Evolutionary conservation across 2,113 vertebrate species (phyloP), one percentile per base, ranked within the genome.

Genomic region (Eurystomus gularis): DNA sequence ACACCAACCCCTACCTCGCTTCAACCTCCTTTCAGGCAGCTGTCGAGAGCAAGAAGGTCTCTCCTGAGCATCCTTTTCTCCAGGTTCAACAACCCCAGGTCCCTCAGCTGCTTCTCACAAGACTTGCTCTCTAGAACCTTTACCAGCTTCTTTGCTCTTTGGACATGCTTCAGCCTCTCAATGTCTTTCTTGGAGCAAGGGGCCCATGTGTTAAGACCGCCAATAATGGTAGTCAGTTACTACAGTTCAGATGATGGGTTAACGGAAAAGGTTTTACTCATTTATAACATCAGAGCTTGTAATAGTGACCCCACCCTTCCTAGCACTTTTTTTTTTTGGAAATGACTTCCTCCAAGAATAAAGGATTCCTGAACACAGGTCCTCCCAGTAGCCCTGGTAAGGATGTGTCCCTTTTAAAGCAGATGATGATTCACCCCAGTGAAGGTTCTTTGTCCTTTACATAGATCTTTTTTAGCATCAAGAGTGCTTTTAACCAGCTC

Each of bases 311-410:
- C 37, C 79, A 72, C 92, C 90, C 62, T 97, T 97, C 92, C 96
- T 76, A 3, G 1, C 48, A 14, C 52, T 52, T 58, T 71, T 64
- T 68, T 64, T 82, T 75, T 79, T 72, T 64, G 5, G 9, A 13
- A 88, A 82, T 31, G 1, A 77, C 29, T 92, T 97, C 94, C 92
- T 94, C 35, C 39, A 76, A 72, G 90, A 93, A 87, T 90, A 95
- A 97, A 92, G 66, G 61, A 72, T 93, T 94, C 82, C 79, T 90
- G 44, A 86, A 14, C 88, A 77, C 82, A 76, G 48, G 65, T 89
- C 84, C 81, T 96, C 90, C 87, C 90, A 76, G 46, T 4, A 86
- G 35, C 82, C 70, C 66, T 65, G 85, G 82, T 79, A 91, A 95
- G 92, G 92, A 96, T 80, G 58, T 93, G 57, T 72, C 29, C 35